Percentiles rank a stretch among this genome's conserved stretches.
These are phyloP conservation scores for Scatophagus argus DNA, from an alignment of 2,113 vertebrate species.

Conservation along the genomic window DNA sequence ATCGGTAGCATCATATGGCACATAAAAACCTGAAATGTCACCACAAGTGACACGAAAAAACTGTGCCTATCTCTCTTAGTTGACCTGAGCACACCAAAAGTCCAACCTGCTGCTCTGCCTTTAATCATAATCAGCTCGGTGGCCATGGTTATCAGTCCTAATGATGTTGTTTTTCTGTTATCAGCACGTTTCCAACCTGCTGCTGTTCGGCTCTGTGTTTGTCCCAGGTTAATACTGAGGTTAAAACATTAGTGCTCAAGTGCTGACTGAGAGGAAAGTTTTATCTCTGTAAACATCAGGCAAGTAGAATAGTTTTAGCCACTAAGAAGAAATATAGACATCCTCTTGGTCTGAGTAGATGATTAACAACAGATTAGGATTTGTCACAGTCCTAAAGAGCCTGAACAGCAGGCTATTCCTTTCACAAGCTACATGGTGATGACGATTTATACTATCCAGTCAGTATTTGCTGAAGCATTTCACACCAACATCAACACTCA, in stretches of 20 bases:
- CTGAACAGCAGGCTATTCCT: conserved; percentile 50
- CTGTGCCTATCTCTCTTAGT: conserved; percentile 28
- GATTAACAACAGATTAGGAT: conserved; percentile 73
- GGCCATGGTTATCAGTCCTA: neutral
- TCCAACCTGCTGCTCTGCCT: conserved; percentile 17
- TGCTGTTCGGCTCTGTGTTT: conserved; percentile 4
- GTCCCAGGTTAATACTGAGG: conserved; percentile 13
- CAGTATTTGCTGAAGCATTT: conserved; percentile 36
- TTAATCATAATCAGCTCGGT: neutral
- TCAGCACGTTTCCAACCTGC: neutral
- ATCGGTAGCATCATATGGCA: neutral
- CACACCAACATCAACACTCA: conserved; percentile 22
- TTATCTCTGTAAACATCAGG: conserved; percentile 61
- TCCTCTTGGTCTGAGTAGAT: conserved; percentile 60
- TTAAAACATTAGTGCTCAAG: conserved; percentile 55
- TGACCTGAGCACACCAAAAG: conserved; percentile 5
- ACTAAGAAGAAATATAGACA: conserved; percentile 46
- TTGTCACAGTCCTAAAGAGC: conserved; percentile 62
- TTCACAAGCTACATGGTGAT: conserved; percentile 18
- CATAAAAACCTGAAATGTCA: neutral
- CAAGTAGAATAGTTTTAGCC: conserved; percentile 51
- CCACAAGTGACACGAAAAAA: too few relatives aligned
- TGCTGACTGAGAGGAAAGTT: conserved; percentile 32
- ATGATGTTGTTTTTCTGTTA: conserved; percentile 32
- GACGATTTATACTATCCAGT: conserved; percentile 25